Evolutionary conservation across 2,113 vertebrate species (phyloP).

Genomic region (Gymnorhina tibicen): DNA sequence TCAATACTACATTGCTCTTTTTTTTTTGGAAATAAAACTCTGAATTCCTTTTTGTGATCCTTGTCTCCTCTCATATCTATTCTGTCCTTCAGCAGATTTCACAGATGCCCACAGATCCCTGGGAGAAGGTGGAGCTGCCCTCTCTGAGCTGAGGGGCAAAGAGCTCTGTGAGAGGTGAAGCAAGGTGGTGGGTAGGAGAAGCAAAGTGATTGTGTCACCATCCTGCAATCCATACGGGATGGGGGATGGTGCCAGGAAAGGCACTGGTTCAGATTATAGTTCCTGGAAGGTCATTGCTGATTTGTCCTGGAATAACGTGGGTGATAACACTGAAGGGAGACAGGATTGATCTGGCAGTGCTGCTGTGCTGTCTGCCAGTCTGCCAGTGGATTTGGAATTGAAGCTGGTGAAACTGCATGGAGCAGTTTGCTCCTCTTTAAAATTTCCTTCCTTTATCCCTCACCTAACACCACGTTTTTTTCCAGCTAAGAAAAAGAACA

Average conservation of each 20-base stretch:
- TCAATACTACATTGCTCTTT: neutral
- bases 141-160: neutral
- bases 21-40: slow-evolving; percentile 46
- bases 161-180: neutral
- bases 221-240: neutral
- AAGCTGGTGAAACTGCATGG: neutral
- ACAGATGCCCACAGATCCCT: neutral
- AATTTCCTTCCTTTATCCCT: neutral
- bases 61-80: neutral
- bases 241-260: neutral
- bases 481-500: neutral
- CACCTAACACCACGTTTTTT: neutral
- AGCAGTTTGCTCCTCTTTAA: neutral
- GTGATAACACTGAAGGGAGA: neutral
- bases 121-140: neutral
- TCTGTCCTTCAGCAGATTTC: neutral
- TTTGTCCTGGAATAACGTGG: neutral
- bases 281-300: neutral
- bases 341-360: neutral
- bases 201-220: neutral
- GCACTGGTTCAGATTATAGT: neutral
- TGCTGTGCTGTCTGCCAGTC: neutral
- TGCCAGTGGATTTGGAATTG: neutral
- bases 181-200: neutral
- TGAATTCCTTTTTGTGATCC: slow-evolving; percentile 47